These are phyloP conservation scores for Coremacera marginata DNA, from an alignment of 2,888 invertebrate genomes.

Conservation along the genomic window DNA sequence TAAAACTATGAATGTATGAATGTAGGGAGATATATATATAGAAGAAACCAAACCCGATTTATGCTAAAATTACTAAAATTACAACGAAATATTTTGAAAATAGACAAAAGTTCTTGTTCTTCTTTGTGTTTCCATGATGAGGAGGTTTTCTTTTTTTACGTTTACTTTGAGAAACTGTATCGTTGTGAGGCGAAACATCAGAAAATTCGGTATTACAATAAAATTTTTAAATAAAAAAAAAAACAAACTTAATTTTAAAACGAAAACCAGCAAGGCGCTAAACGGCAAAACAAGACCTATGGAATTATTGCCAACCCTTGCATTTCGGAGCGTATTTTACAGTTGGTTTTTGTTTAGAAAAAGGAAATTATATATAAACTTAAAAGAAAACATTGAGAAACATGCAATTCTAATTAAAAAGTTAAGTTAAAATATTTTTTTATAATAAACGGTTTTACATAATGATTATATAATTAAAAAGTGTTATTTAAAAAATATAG, in stretches of 20 bases:
- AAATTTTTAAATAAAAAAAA: constrained; percentile 55
- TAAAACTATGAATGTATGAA: constrained; percentile 1
- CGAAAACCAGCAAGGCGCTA: constrained; percentile 28
- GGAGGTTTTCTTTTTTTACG: constrained; percentile 36
- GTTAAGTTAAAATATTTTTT: constrained; percentile 34
- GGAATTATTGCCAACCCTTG: too few relatives aligned
- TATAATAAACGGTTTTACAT: constrained; percentile 32
- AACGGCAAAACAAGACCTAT: neutral
- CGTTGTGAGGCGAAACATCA: constrained; percentile 70
- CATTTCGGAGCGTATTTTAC: constrained; percentile 40
- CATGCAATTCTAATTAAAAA: constrained; percentile 60
- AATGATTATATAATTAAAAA: constrained; percentile 32
- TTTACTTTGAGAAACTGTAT: constrained; percentile 24
- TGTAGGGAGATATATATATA: neutral
- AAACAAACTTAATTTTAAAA: constrained; percentile 55
- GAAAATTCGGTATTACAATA: constrained; percentile 70
- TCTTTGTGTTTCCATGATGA: constrained; percentile 30
- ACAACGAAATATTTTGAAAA: constrained; percentile 23
- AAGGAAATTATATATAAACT: constrained; percentile 46
- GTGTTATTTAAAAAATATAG: constrained; percentile 19
- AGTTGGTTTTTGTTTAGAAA: constrained; percentile 43
- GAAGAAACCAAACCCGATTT: constrained; percentile 39
- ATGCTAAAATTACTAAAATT: constrained; percentile 38
- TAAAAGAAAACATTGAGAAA: constrained; percentile 68
- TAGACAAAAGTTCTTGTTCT: constrained; percentile 39